Evolutionary conservation across 2,888 invertebrate species (phyloP).

Genomic region (Meghimatium bilineatum): DNA sequence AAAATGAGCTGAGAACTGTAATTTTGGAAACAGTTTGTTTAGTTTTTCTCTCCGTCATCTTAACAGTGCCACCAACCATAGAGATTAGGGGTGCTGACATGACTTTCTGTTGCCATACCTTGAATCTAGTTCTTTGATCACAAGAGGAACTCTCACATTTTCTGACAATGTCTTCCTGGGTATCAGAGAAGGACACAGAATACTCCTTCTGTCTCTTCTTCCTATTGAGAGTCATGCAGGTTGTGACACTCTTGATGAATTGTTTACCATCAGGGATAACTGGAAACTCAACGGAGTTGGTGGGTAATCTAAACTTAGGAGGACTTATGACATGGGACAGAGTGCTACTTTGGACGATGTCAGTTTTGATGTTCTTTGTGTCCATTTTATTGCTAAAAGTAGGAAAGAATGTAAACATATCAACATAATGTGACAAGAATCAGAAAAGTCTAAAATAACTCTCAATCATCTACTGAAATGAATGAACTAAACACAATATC

Average conservation of each 20-base stretch:
- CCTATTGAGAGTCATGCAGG: constrained; percentile 68
- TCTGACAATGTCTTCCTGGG: constrained; percentile 38
- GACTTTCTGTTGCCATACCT: constrained; percentile 33
- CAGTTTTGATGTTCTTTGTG: constrained; percentile 70
- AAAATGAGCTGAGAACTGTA: constrained; percentile 70
- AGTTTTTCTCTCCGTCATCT: constrained; percentile 32
- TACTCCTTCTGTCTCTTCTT: constrained; percentile 41
- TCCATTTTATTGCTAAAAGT: constrained; percentile 62
- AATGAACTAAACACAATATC: too few species aligned
- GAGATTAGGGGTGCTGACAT: constrained; percentile 18
- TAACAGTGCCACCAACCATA: not conserved
- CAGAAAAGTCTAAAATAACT: too few species aligned
- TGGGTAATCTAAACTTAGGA: constrained; percentile 48
- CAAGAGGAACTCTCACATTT: constrained; percentile 48
- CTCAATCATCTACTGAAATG: too few species aligned
- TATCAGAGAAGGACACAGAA: constrained; percentile 14
- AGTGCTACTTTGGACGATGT: constrained; percentile 53
- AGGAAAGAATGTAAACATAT: constrained; percentile 24
- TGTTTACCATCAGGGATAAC: constrained; percentile 43
- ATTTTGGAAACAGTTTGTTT: constrained; percentile 58
- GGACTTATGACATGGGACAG: constrained; percentile 54
- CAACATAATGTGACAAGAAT: constrained; percentile 12
- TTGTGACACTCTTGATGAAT: constrained; percentile 66
- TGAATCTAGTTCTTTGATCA: constrained; percentile 42
- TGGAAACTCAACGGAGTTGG: not conserved